Evolutionary conservation across 1,140 invertebrate genomes (phyloP).

Genomic region (Hestina assimilis): DNA sequence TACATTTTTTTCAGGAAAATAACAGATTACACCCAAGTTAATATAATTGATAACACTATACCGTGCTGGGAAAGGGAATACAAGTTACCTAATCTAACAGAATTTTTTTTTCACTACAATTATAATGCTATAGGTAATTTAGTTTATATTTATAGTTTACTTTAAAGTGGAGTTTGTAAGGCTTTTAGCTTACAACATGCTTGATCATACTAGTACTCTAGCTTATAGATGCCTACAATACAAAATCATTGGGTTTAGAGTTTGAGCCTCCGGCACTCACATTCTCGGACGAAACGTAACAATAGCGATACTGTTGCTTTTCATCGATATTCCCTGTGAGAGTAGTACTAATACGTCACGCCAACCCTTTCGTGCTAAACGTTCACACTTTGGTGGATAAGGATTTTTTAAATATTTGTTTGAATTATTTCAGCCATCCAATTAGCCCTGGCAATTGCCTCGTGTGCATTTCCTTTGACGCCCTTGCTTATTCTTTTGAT

Average conservation of each 20-base stretch:
- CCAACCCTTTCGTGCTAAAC: too few relatives aligned
- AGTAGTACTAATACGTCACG: too few relatives aligned
- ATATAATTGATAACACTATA: not conserved
- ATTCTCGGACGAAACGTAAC: too few relatives aligned
- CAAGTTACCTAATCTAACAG: not conserved
- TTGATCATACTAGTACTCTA: not conserved
- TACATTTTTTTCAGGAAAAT: not conserved
- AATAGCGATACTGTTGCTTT: too few relatives aligned
- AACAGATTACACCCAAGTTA: not conserved
- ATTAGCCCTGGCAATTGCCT: not conserved
- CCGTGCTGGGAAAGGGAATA: constrained; percentile 8
- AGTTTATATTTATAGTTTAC: not conserved
- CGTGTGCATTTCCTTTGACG: not conserved
- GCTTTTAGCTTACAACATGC: not conserved
- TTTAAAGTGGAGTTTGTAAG: not conserved
- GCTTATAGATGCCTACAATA: too few relatives aligned
- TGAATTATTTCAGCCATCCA: not conserved
- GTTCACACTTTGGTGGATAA: not conserved
- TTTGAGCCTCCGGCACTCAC: too few relatives aligned
- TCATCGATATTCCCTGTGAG: too few relatives aligned
- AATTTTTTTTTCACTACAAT: not conserved
- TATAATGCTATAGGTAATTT: not conserved
- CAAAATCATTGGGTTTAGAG: too few relatives aligned
- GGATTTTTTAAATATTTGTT: not conserved
- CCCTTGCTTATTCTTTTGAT: not conserved